phyloP scores from a whole-genome alignment of 2,888 invertebrate genomes.

The Didymodactylos carnosus region DNA sequence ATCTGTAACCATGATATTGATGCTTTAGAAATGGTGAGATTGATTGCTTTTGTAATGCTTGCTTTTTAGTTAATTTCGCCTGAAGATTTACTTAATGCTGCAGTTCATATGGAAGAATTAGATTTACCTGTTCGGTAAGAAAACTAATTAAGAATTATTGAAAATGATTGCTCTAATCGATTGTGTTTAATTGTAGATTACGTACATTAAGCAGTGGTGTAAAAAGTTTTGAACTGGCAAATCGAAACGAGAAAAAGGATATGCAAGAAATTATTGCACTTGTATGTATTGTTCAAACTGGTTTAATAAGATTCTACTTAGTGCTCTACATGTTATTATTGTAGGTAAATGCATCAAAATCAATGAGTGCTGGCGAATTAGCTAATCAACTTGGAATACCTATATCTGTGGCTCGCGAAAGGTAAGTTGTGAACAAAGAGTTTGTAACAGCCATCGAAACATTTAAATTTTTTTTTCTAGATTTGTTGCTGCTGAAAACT shows the following conservation, averaged over 20 bases:
- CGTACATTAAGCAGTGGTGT: background rate
- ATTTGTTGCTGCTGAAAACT: slow-evolving; percentile 61
- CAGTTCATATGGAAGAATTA: background rate
- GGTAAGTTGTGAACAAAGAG: slow-evolving; percentile 22
- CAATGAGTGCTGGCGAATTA: slow-evolving; percentile 63
- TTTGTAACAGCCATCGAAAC: background rate
- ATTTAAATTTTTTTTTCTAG: slow-evolving; percentile 30
- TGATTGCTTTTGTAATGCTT: slow-evolving; percentile 3
- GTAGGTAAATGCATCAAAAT: slow-evolving; percentile 41
- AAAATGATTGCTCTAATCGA: too few species aligned
- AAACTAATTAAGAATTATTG: background rate
- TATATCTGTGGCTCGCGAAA: slow-evolving; percentile 67
- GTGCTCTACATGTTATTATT: background rate
- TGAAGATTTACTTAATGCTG: slow-evolving; percentile 74
- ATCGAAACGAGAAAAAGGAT: slow-evolving; percentile 38
- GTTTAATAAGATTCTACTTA: background rate
- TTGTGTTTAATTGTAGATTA: slow-evolving; percentile 48
- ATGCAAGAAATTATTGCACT: slow-evolving; percentile 29
- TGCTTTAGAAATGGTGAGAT: background rate
- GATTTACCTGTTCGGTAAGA: background rate
- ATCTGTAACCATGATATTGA: too few species aligned
- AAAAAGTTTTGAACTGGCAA: slow-evolving; percentile 49
- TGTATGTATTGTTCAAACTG: slow-evolving; percentile 20
- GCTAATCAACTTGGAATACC: slow-evolving; percentile 64
- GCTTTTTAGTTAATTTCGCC: slow-evolving; percentile 56